Evolutionary conservation across 1,140 invertebrate genomes (phyloP), one percentile per base, ranked within the genome.

Genomic region (Drosophila insularis): DNA sequence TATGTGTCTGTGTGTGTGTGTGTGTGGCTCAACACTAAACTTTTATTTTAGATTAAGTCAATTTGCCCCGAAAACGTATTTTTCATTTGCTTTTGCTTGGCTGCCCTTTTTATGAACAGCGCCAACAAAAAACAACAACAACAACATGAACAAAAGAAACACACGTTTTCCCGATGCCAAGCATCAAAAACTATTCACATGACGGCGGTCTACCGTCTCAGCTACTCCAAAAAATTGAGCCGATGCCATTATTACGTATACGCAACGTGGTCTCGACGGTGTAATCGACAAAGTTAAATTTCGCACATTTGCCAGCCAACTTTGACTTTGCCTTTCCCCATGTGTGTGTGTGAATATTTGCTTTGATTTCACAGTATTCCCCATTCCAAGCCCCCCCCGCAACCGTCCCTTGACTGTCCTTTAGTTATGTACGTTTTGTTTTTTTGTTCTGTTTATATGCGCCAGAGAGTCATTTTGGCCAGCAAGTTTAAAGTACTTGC

Each of bases 31-130:
- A 70, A 63, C 82, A 81, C 82, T 87, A 89, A 87, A 87, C 76
- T 87, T 87, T 87, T 87, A 87, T 87, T 87, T 82, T 87, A 87
- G 82, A 87, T 87, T 89, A 87, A 87, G 82, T 87, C 82, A 89
- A 87, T 87, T 87, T 89, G 67, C 71, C 82, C 63, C 40, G 60
- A 74, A 72, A 77, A 86, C 79, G 78, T 81, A 79, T 86, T 87
- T 86, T 86, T 79, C 79, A 87, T 86, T 69, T 61, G 73, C 75
- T 73, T 50, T 86, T 86, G 74, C 46, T 75, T 69, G 63, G 73
- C 75, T 76, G 78, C 71, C 71, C 82, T 81, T 87, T 87, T 87
- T 87, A 87, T 81, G 79, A 87, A 82, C 76, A 87, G 17, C 17
- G 8, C 2, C 43, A 46, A 46, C 43, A 46, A 27, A 27, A 27